Evolutionary conservation across 2,797 vertebrate genomes (phyloP).

Genomic region (Sebastes trivittatus): DNA sequence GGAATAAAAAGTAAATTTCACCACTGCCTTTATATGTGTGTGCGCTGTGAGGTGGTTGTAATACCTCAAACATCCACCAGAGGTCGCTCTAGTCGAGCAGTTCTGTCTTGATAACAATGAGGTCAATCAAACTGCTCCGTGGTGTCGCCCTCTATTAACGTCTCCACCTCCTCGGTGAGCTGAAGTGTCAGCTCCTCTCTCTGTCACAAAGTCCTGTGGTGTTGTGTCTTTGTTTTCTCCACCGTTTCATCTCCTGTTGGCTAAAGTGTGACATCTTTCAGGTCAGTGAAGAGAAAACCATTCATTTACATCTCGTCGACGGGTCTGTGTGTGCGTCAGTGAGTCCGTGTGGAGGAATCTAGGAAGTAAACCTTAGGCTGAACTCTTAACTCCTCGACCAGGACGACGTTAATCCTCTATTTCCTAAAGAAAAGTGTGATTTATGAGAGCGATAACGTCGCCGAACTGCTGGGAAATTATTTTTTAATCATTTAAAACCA

Average conservation of each 20-base stretch:
- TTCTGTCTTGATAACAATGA: neutral
- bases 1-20: too few species aligned
- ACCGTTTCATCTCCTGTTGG: neutral
- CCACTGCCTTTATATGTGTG: neutral
- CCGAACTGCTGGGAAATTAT: neutral
- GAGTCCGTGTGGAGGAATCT: conserved; percentile 46
- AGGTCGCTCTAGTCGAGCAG: neutral
- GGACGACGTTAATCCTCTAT: conserved; percentile 17
- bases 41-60: neutral
- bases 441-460: neutral
- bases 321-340: neutral
- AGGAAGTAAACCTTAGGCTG: conserved; percentile 66
- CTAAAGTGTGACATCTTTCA: neutral
- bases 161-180: neutral
- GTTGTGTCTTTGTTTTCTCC: neutral
- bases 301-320: conserved; percentile 11
- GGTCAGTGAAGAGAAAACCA: neutral
- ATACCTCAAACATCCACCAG: neutral
- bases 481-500: neutral
- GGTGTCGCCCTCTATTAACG: neutral
- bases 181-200: neutral
- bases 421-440: neutral
- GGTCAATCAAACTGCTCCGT: conserved; percentile 4
- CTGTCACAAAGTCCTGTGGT: neutral
- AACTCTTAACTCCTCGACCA: conserved; percentile 35